These are phyloP conservation scores for Akabosia matsudoensis DNA, from an alignment of 1,140 invertebrate genomes.

Conservation along the genomic window DNA sequence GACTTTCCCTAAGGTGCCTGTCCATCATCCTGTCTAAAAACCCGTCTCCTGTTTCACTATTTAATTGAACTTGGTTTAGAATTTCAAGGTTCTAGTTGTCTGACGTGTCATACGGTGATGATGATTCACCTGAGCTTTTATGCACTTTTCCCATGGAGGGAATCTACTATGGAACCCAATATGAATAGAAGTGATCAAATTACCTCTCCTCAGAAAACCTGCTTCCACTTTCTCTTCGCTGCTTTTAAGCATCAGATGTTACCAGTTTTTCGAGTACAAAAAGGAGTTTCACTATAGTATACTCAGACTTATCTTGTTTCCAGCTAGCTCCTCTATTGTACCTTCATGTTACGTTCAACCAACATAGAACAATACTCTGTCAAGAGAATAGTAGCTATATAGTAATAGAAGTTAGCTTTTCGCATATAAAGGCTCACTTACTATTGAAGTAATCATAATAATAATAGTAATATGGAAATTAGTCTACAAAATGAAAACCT, in stretches of 20 bases:
- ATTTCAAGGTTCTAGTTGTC: neutral
- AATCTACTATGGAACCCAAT: neutral
- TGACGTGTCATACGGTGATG: neutral
- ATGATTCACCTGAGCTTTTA: neutral
- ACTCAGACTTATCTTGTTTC: neutral
- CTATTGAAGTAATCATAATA: too few relatives aligned
- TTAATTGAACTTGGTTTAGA: neutral
- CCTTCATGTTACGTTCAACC: too few relatives aligned
- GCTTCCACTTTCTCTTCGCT: neutral
- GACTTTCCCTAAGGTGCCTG: neutral
- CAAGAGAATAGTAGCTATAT: too few relatives aligned
- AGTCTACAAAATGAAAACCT: slow-evolving; percentile 3
- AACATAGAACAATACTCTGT: too few relatives aligned
- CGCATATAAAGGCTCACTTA: neutral
- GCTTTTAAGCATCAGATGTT: too few relatives aligned
- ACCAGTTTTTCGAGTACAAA: too few relatives aligned
- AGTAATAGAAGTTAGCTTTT: neutral
- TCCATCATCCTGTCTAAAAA: too few relatives aligned
- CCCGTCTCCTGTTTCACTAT: neutral
- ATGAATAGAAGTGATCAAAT: neutral
- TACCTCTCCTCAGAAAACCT: neutral
- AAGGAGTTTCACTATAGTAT: too few relatives aligned
- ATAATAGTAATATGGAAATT: slow-evolving; percentile 9
- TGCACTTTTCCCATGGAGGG: neutral
- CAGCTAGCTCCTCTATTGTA: too few relatives aligned